phyloP scores from a whole-genome alignment of 2,888 invertebrate species.

The Chrysopilus asiliformis region DNA sequence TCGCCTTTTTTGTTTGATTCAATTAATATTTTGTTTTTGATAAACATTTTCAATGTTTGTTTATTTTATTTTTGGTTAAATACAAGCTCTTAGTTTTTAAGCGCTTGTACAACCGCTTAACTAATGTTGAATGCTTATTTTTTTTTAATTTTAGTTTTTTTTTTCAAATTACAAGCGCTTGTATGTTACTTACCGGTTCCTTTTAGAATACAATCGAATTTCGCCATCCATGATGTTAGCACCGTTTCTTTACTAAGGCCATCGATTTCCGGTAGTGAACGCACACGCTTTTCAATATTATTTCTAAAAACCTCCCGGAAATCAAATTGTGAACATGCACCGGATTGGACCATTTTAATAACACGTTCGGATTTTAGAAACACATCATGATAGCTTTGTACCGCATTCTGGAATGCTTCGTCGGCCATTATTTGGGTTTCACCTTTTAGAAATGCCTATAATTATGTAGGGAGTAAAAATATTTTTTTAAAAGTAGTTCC shows the following conservation, averaged over 20 bases:
- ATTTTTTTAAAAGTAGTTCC: too few relatives aligned
- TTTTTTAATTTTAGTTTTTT: not conserved
- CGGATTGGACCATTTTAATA: slow-evolving; percentile 91
- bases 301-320: slow-evolving; percentile 97
- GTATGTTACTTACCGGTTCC: slow-evolving; percentile 46
- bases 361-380: slow-evolving; percentile 96
- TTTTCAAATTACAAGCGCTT: not conserved
- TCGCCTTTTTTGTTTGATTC: too few relatives aligned
- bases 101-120: not conserved
- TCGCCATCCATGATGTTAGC: slow-evolving; percentile 97
- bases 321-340: slow-evolving; percentile 96
- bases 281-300: slow-evolving; percentile 96
- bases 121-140: not conserved
- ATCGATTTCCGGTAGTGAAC: slow-evolving; percentile 97
- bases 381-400: slow-evolving; percentile 89
- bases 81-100: too few relatives aligned
- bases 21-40: too few relatives aligned
- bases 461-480: too few relatives aligned
- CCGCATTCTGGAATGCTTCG: slow-evolving; percentile 97
- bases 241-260: slow-evolving; percentile 98
- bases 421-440: slow-evolving; percentile 97
- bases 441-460: slow-evolving; percentile 92
- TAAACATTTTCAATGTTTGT: not conserved
- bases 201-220: slow-evolving; percentile 97
- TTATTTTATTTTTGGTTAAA: not conserved